These are phyloP conservation scores for Paguma larvata DNA, from an alignment of 2,797 vertebrate species.

Conservation along the genomic window DNA sequence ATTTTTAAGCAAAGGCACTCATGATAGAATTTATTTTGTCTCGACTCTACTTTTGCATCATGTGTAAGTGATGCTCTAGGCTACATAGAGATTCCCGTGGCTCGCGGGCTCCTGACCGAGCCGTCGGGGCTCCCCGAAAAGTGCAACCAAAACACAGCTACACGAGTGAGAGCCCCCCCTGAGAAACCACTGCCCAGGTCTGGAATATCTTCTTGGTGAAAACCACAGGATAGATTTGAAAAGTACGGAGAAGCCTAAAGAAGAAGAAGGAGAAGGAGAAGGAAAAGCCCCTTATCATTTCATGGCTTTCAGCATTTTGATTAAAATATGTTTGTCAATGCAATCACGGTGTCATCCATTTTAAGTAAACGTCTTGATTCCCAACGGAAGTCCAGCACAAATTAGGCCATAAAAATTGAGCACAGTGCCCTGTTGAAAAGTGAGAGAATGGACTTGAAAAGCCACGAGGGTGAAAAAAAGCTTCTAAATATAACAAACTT, in stretches of 20 bases:
- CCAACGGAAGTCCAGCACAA: not conserved
- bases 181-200: not conserved
- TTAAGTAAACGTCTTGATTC: not conserved
- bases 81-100: not conserved
- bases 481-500: slow-evolving; percentile 82
- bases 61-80: not conserved
- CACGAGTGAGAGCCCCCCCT: not conserved
- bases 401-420: not conserved
- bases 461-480: not conserved
- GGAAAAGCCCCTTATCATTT: not conserved
- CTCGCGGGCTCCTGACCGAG: not conserved
- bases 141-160: not conserved
- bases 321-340: slow-evolving; percentile 18
- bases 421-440: not conserved
- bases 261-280: not conserved
- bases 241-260: slow-evolving; percentile 46
- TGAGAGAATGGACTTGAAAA: slow-evolving; percentile 42
- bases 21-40: not conserved
- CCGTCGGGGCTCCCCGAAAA: not conserved
- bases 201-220: not conserved
- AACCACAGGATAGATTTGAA: slow-evolving; percentile 1
- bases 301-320: not conserved
- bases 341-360: not conserved
- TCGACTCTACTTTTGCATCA: not conserved
- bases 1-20: slow-evolving; percentile 6